Base-by-base conservation (phyloP, 30 jellyfish, hydroid and myxozoan genomes). In the Phacellophora camtschatica region DNA sequence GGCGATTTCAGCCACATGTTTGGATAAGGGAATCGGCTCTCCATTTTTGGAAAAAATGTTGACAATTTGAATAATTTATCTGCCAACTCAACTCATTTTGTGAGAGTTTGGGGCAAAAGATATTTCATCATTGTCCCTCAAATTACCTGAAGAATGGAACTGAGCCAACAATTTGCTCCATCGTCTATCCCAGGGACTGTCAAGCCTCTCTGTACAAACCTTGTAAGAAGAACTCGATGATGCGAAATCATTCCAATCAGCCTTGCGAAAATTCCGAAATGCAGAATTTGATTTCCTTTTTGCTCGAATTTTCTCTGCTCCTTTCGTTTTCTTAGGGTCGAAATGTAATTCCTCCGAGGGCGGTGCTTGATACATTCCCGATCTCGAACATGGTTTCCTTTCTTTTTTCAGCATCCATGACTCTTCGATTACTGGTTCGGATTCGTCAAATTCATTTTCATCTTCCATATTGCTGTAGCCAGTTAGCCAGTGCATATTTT, bases 401-500 rank as follows among this genome's bases (percentile, higher is more conserved):
- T 25, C 48, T 33, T 12, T 61, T 61, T 30, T 30, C n/a, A 51
- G 75, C 29, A 16, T 25, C 75, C 75, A 61, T 4, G 51, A 30
- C 7, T 61, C 75, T 61, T 61, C 75, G 7, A 5, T 4, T 3
- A 1, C 25, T 1, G 51, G 24, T 29, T 25, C 20, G 20, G 8
- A 7, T 16, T 61, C 50, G 25, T 25, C n/a, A 25, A 61, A 13
- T 8, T 33, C 56, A 30, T 4, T 28, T 0, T 2, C 50, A 23
- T 61, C 75, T 30, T 27, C 50, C 50, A 61, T 5, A 2, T 4
- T 30, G 13, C 1, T 4, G 2, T 15, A 15, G 2, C 75, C 75
- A 30, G 75, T 30, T 4, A 61, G 48, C 75, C 75, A 61, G 20
- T 61, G 48, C 75, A 61, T 36, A n/a, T 61, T 61, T 30, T 30